Base-by-base conservation (phyloP, 2,797 vertebrate species). In the Pygocentrus nattereri region DNA sequence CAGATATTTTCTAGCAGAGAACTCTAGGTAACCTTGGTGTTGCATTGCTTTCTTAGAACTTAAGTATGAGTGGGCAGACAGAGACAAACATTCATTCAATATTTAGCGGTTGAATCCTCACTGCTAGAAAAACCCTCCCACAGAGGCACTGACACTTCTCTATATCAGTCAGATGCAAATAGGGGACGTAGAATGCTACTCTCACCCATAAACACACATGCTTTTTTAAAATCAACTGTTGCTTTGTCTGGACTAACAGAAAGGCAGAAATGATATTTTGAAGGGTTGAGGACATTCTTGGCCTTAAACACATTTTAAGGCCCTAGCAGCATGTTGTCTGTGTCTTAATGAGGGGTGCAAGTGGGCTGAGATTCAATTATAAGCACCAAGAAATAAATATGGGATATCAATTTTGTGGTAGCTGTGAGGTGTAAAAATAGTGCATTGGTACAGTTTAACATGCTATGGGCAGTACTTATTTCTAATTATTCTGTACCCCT, bases 1-100 rank as follows among this genome's bases (percentile, higher is more conserved):
- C 78, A 81, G 80, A 79, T 74, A 82, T 81, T 82, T 83, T 85
- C 76, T 80, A 78, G 50, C 59, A 72, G 78, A 85, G 72, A 79
- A 79, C 81, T 82, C 61, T 52, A 77, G 70, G 79, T 82, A 82
- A 83, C 83, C 85, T 78, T 41, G 30, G 54, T 83, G 85, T 81
- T 81, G 59, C 61, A 82, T 65, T 74, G 34, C 69, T 64, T 69
- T 85, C 50, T 61, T 12, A 81, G 74, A 81, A 82, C 21, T 61
- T 84, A 80, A 65, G 80, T 70, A 71, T 68, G 78, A 82, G 79
- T 74, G 72, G 73, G 70, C 74, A 81, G 70, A 83, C 47, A 81
- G 56, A 85, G 70, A 85, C 54, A 52, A 84, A 76, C 52, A 64
- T 49, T 50, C 68, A 58, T 84, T 77, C 68, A 83, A 83, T 75